Evolutionary conservation across 2,113 vertebrate species (phyloP), one percentile per base, ranked within the genome.

Genomic region (Tamias sibiricus): DNA sequence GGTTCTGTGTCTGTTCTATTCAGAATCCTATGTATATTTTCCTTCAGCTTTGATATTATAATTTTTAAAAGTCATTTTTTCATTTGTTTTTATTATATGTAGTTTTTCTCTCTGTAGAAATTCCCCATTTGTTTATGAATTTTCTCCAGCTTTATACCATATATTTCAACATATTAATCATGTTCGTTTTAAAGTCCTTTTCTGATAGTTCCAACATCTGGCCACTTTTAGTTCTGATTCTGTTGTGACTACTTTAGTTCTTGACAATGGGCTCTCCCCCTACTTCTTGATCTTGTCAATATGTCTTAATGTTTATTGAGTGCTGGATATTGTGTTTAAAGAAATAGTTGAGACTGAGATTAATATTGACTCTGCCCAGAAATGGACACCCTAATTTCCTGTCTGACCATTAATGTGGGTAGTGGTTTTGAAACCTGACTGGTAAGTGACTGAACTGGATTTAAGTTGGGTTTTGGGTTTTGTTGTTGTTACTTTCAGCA

Each of bases 401-500:
- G 8, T 68, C 8, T 81, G 59, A 40, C 4, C 8, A 22, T 17
- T 80, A 40, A 28, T 68, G 9, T 91, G 42, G 22, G 5, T 80
- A 30, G 30, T 40, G 40, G 3, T 69, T 87, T 84, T 71, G 59
- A 81, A 88, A 69, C 12, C 49, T 16, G 3, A 52, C 26, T 91
- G 66, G 6, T 89, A 57, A 49, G 0, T 91, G 75, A 24, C 83
- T 74, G 57, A 80, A 42, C 30, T 90, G 59, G 37, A 13, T 19
- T 47, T 66, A 37, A 93, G 6, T 52, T 90, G 19, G 22, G 22
- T 69, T 84, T 91, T 54, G 32, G 68, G 19, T 75, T 89, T 93
- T 89, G 12, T 71, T 92, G 54, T 91, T 82, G n/a, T 75, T 91
- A 72, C 54, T 94, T 92, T 89, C 35, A 85, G 6, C 24, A 91